phyloP scores from a whole-genome alignment of 2,888 invertebrate species.

The Julus scandinavius region DNA sequence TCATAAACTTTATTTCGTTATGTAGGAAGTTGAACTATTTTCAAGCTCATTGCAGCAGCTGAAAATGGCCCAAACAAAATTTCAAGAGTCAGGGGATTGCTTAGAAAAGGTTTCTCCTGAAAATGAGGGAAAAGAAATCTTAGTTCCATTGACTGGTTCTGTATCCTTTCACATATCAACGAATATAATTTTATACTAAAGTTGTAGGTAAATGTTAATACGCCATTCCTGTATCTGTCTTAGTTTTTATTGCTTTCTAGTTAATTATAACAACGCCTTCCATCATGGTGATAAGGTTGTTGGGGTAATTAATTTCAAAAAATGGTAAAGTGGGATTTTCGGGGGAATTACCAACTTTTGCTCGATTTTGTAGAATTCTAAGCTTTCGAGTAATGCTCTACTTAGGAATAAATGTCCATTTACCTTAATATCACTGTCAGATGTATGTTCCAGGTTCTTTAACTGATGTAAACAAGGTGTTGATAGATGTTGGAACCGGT shows the following conservation, averaged over 20 bases:
- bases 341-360: neutral
- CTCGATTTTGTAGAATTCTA: neutral
- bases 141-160: conserved; percentile 95
- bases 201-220: neutral
- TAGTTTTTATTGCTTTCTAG: neutral
- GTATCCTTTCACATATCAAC: conserved; percentile 65
- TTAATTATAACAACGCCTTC: too few species aligned
- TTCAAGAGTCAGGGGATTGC: conserved; percentile 86
- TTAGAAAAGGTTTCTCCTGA: conserved; percentile 81
- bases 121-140: conserved; percentile 82
- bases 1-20: conserved; percentile 58
- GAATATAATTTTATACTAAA: neutral
- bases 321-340: neutral
- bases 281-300: too few species aligned
- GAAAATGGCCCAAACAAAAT: conserved; percentile 85
- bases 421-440: conserved; percentile 63
- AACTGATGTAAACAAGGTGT: conserved; percentile 83
- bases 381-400: neutral
- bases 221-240: neutral
- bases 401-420: neutral
- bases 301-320: neutral
- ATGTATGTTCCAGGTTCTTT: conserved; percentile 96
- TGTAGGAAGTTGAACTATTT: conserved; percentile 74
- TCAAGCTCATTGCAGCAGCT: conserved; percentile 60
- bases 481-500: conserved; percentile 96